Evolutionary conservation across 2,888 invertebrate species (phyloP).

Genomic region (Pediacus dermestoides): DNA sequence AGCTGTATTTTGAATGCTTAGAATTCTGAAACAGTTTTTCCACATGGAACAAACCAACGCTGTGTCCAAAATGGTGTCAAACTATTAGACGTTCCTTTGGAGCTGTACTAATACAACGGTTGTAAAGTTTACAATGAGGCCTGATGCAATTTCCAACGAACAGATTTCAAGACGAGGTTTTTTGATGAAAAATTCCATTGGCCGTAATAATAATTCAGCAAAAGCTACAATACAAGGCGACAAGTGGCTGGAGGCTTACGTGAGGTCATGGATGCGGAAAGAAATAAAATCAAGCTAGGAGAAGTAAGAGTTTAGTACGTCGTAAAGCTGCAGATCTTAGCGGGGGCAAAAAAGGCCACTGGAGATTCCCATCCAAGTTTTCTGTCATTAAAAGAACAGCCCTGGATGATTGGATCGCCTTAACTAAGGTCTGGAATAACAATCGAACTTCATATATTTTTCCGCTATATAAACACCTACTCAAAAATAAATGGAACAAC

Average conservation of each 20-base stretch:
- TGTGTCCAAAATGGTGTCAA: too few species aligned
- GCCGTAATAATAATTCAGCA: constrained; percentile 30
- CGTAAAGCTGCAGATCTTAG: constrained; percentile 41
- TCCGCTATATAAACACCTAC: constrained; percentile 35
- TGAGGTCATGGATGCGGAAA: constrained; percentile 41
- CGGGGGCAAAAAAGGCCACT: constrained; percentile 36
- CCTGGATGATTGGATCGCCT: constrained; percentile 41
- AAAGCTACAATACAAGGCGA: constrained; percentile 26
- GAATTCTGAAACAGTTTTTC: too few species aligned
- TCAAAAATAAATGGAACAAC: constrained; percentile 35
- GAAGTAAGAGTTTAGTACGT: constrained; percentile 38
- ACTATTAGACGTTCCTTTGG: too few species aligned
- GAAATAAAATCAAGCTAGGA: constrained; percentile 33
- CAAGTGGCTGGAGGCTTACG: constrained; percentile 34
- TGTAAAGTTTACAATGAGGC: too few species aligned
- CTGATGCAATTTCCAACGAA: too few species aligned
- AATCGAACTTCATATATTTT: constrained; percentile 39
- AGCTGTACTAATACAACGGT: too few species aligned
- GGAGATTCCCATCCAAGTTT: constrained; percentile 40
- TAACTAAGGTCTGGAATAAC: constrained; percentile 38
- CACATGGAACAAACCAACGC: too few species aligned
- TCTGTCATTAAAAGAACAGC: constrained; percentile 42
- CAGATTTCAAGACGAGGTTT: neutral
- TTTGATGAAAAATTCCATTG: constrained; percentile 32
- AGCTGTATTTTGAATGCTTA: too few species aligned